Evolutionary conservation across 1,140 invertebrate species (phyloP).

Genomic region (Cherax destructor): DNA sequence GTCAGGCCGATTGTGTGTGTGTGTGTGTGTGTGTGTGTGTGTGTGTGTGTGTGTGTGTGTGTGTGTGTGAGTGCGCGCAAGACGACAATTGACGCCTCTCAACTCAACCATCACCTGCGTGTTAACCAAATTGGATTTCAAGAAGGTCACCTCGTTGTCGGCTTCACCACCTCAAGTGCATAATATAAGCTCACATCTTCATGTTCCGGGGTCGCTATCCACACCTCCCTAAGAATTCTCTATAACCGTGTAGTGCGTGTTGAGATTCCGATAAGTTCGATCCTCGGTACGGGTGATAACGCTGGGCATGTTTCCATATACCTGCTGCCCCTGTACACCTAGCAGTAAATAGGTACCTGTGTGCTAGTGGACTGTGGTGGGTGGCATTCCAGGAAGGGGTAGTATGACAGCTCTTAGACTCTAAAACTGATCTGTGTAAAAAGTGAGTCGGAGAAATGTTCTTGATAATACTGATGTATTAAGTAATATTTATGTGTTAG

Average conservation of each 20-base stretch:
- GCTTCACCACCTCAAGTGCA: not conserved
- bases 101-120: not conserved
- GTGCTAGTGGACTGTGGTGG: too few species aligned
- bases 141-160: not conserved
- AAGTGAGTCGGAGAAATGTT: too few species aligned
- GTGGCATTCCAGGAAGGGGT: too few species aligned
- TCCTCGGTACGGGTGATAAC: not conserved
- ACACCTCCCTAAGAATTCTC: not conserved
- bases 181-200: too few species aligned
- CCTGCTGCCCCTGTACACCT: too few species aligned
- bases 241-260: not conserved
- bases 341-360: too few species aligned
- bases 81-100: not conserved
- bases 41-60: conserved; percentile 25
- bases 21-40: conserved; percentile 19
- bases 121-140: not conserved
- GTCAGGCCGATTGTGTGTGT: too few species aligned
- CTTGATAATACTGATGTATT: too few species aligned
- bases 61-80: conserved; percentile 21
- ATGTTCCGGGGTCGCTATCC: not conserved
- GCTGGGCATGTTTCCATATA: too few species aligned
- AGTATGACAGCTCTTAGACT: too few species aligned
- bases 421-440: too few species aligned
- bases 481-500: too few species aligned
- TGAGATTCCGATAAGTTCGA: not conserved